These are phyloP conservation scores for Hesperia comma DNA, from an alignment of 2,888 invertebrate species.

Conservation along the genomic window DNA sequence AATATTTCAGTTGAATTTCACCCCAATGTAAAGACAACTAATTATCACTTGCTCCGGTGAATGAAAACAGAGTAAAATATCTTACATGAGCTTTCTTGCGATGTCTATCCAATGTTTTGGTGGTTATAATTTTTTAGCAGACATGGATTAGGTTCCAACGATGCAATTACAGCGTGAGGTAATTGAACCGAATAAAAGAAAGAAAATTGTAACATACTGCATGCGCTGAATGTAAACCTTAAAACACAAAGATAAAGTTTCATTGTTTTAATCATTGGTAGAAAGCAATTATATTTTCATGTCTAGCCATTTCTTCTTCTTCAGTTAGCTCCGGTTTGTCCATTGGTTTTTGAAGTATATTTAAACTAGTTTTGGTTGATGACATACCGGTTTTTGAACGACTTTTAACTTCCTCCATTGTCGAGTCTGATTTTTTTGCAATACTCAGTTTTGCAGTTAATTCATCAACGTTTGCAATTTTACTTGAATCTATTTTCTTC, in stretches of 20 bases:
- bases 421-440: constrained; percentile 41
- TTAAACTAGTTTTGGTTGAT: constrained; percentile 41
- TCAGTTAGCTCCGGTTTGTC: constrained; percentile 11
- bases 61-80: not conserved
- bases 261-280: constrained; percentile 16
- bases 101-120: no score
- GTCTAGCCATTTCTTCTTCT: constrained; percentile 32
- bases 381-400: constrained; percentile 23
- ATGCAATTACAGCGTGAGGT: no score
- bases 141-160: no score
- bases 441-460: constrained; percentile 48
- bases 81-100: no score
- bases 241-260: not conserved
- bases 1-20: no score
- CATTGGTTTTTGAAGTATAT: constrained; percentile 43
- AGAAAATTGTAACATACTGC: no score
- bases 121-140: no score
- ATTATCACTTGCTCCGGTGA: not conserved
- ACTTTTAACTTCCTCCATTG: constrained; percentile 33
- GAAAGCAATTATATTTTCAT: constrained; percentile 28
- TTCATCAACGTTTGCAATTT: constrained; percentile 49
- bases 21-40: no score
- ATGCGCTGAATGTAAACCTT: no score
- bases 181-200: no score
- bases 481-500: constrained; percentile 47